Conservation (phyloP, 2,797 vertebrate genomes). For the Pterois miles region DNA sequence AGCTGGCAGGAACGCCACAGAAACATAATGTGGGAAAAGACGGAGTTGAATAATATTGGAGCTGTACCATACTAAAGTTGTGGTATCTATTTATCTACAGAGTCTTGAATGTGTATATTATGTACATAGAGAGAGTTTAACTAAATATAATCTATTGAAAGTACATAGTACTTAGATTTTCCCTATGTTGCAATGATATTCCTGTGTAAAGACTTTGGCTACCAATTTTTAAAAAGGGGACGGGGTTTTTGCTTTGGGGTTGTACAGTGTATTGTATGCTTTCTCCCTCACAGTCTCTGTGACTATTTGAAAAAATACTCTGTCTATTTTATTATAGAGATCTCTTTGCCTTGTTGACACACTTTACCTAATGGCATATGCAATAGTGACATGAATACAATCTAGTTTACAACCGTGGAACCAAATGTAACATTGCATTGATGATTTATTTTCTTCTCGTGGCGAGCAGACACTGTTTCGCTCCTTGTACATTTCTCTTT, state of each 20-base stretch:
- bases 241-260: slow-evolving; percentile 57
- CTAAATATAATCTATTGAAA: slow-evolving; percentile 57
- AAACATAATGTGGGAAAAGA: slow-evolving; percentile 32
- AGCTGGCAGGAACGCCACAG: slow-evolving; percentile 59
- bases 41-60: slow-evolving; percentile 46
- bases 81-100: slow-evolving; percentile 70
- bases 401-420: slow-evolving; percentile 97
- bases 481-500: slow-evolving; percentile 88
- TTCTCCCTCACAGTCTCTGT: slow-evolving; percentile 61
- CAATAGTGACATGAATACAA: slow-evolving; percentile 90
- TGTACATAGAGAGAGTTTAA: slow-evolving; percentile 79
- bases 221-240: slow-evolving; percentile 58
- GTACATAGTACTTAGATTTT: slow-evolving; percentile 66
- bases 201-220: slow-evolving; percentile 73
- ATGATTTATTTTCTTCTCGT: slow-evolving; percentile 74
- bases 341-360: slow-evolving; percentile 79
- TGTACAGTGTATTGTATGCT: slow-evolving; percentile 66
- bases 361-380: slow-evolving; percentile 89
- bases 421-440: slow-evolving; percentile 90
- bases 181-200: slow-evolving; percentile 62
- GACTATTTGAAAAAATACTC: slow-evolving; percentile 47
- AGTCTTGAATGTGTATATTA: slow-evolving; percentile 74
- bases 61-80: slow-evolving; percentile 33
- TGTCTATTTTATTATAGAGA: slow-evolving; percentile 77
- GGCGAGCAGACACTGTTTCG: slow-evolving; percentile 79